Conservation (phyloP, 2,888 invertebrate genomes). For the Campoplex nolae region DNA sequence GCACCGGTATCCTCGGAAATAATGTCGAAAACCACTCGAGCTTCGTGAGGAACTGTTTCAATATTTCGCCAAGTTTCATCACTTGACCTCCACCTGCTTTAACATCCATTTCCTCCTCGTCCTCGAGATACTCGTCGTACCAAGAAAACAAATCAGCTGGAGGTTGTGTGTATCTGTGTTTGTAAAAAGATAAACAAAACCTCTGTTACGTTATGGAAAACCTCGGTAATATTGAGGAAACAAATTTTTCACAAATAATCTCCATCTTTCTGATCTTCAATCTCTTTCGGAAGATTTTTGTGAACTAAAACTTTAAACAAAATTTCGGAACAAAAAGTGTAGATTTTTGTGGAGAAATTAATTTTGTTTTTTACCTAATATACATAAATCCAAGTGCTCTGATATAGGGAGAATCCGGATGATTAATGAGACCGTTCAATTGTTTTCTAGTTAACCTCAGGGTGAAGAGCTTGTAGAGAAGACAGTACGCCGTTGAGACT, state of each 20-base stretch:
- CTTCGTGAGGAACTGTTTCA: slow-evolving; percentile 96
- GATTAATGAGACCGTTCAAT: slow-evolving; percentile 97
- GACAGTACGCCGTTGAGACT: slow-evolving; percentile 99
- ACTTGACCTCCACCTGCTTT: slow-evolving; percentile 98
- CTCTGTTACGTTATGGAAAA: neutral
- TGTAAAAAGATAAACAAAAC: slow-evolving; percentile 74
- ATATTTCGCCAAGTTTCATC: slow-evolving; percentile 96
- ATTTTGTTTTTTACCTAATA: slow-evolving; percentile 86
- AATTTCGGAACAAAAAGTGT: neutral
- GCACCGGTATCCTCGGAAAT: slow-evolving; percentile 99
- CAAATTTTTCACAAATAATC: neutral
- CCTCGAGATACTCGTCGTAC: slow-evolving; percentile 98
- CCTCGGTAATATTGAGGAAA: neutral
- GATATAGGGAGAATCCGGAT: slow-evolving; percentile 98
- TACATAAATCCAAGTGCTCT: slow-evolving; percentile 96
- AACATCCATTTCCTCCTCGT: slow-evolving; percentile 98
- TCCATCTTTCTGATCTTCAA: too few relatives aligned
- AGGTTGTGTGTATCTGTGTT: slow-evolving; percentile 95
- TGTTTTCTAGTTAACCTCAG: slow-evolving; percentile 98
- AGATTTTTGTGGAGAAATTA: neutral
- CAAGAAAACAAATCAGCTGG: slow-evolving; percentile 98
- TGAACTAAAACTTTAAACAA: too few relatives aligned
- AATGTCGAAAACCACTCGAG: slow-evolving; percentile 99
- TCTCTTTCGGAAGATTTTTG: too few relatives aligned
- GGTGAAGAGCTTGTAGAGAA: slow-evolving; percentile 99